Evolutionary conservation across 1,140 invertebrate genomes (phyloP).

Genomic region (Matsumurasca onukii): DNA sequence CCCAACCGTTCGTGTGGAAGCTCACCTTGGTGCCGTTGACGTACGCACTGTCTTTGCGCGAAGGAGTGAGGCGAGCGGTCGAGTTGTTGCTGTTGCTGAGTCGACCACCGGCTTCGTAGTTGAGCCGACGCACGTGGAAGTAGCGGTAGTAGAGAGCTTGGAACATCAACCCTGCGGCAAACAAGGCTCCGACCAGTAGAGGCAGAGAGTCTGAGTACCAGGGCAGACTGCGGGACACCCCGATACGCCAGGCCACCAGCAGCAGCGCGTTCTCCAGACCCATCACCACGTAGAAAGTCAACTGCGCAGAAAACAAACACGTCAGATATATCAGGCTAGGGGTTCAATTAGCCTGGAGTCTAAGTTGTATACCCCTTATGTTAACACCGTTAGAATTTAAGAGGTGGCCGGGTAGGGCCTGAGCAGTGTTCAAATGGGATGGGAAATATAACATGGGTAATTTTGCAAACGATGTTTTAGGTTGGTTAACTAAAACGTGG

Average conservation of each 20-base stretch:
- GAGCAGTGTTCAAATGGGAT: too few relatives aligned
- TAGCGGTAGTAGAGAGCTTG: constrained; percentile 80
- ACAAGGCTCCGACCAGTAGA: constrained; percentile 61
- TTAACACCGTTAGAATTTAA: too few relatives aligned
- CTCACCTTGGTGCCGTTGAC: constrained; percentile 22
- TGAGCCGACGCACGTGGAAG: constrained; percentile 44
- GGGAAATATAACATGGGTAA: too few relatives aligned
- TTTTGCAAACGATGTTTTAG: too few relatives aligned
- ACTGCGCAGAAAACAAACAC: constrained; percentile 53
- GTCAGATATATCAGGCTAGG: too few relatives aligned
- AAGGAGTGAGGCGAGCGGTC: constrained; percentile 29
- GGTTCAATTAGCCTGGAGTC: too few relatives aligned
- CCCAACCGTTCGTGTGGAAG: too few relatives aligned
- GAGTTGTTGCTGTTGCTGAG: constrained; percentile 35
- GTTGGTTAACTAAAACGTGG: too few relatives aligned
- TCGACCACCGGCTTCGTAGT: constrained; percentile 62
- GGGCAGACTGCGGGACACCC: constrained; percentile 39
- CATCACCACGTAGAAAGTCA: constrained; percentile 90
- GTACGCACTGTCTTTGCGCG: constrained; percentile 4
- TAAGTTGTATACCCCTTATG: too few relatives aligned
- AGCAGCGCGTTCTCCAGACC: constrained; percentile 82
- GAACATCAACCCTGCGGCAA: constrained; percentile 75
- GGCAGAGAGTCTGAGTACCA: constrained; percentile 55
- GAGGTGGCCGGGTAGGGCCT: too few relatives aligned
- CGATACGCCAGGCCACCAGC: constrained; percentile 60